phyloP scores from a whole-genome alignment of 2,797 vertebrate species.

The Numenius phaeopus region DNA sequence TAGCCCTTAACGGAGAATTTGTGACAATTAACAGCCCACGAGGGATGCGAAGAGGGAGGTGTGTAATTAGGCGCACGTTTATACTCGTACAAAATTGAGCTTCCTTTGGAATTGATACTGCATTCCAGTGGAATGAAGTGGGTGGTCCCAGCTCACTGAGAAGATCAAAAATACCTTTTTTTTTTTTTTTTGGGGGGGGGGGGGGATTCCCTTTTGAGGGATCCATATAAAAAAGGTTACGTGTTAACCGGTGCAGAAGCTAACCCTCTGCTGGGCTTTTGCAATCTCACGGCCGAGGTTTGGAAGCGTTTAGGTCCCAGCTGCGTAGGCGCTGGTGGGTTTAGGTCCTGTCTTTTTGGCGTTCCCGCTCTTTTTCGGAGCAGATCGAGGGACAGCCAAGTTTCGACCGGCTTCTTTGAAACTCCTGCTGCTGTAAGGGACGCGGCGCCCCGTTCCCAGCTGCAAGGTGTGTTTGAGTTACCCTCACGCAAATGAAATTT shows the following conservation, averaged over 20 bases:
- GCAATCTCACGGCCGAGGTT: rapidly evolving
- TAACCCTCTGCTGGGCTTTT: background rate
- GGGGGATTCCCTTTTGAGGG: background rate
- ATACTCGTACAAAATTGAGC: background rate
- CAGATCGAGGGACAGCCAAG: background rate
- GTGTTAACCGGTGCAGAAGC: background rate
- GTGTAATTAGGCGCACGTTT: background rate
- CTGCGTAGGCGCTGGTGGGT: rapidly evolving
- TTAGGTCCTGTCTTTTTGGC: background rate
- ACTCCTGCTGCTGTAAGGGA: rapidly evolving
- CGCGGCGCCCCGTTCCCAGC: background rate
- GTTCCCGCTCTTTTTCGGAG: background rate
- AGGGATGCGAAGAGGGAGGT: background rate
- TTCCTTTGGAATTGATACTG: background rate
- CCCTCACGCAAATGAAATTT: rapidly evolving
- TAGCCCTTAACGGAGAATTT: rapidly evolving
- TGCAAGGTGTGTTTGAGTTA: background rate
- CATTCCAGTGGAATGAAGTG: background rate
- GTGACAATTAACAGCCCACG: background rate
- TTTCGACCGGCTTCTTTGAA: background rate
- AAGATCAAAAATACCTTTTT: background rate
- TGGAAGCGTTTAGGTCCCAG: background rate
- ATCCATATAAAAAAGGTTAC: background rate
- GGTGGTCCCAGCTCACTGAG: background rate
- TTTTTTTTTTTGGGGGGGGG: no score